Evolutionary conservation across 2,888 invertebrate genomes (phyloP), one percentile per base, ranked within the genome.

Genomic region (Hydraecia micacea): DNA sequence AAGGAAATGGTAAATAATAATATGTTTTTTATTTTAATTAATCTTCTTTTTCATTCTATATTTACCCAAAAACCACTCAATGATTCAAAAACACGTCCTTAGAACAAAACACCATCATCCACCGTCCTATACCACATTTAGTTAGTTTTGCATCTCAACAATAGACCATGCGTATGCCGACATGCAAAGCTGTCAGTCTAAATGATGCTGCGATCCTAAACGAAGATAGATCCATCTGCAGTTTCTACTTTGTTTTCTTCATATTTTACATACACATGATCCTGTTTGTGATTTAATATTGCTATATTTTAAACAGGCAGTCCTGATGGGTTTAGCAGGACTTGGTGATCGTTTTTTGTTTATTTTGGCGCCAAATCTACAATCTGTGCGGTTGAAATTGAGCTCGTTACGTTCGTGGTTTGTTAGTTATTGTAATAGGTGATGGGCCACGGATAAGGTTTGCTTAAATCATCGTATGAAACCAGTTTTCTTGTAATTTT

Each of bases 221-320:
- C 92, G 89, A 90, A 92, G 92, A 92, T 91, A 91, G 90, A 92
- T 92, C 89, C 91, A 87, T 90, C 91, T 76, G 77, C 84, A 86
- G 80, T 83, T 77, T 79, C 85, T 85, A 87, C 87, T 86, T 85
- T 81, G 86, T 84, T 81, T 85, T 87, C 86, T 79, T 84, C 85
- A 76, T 80, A 80, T 67, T 80, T 52, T 75, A 42, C 66, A 52
- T 80, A 87, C 80, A 86, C 83, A 85, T 85, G 86, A 86, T 87
- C 85, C 80, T 89, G 82, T 81, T 89, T 80, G 79, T 83, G 81
- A 87, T 89, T 83, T 86, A 88, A 88, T 86, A 88, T 86, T 86
- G 77, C 83, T 82, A 85, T 83, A 85, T 77, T 79, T 86, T 81
- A 85, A 80, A 79, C 49, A 68, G 81, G 73, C 81, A 85, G 66